These are phyloP conservation scores for Drosophila aff. DNA, from an alignment of 1,140 invertebrate genomes.

Conservation along the genomic window DNA sequence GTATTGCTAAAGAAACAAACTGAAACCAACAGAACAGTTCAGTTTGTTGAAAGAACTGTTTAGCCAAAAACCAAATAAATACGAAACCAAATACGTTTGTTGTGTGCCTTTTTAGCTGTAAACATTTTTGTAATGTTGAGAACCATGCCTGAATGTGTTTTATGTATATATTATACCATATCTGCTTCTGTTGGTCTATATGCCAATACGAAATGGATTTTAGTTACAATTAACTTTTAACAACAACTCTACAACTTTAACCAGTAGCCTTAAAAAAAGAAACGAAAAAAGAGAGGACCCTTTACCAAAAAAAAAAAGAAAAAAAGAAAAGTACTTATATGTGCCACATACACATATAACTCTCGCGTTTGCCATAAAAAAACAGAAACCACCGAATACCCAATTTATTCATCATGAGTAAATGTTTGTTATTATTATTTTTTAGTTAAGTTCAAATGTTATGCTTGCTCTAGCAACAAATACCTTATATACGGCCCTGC, in stretches of 20 bases:
- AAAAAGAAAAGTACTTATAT: slow-evolving; percentile 26
- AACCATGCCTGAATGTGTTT: slow-evolving; percentile 72
- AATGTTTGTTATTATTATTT: slow-evolving; percentile 58
- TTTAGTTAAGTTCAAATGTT: slow-evolving; percentile 54
- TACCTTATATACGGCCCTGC: slow-evolving; percentile 52
- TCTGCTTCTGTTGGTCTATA: slow-evolving; percentile 47
- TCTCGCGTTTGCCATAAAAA: slow-evolving; percentile 55
- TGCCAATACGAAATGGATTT: slow-evolving; percentile 61
- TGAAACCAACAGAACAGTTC: slow-evolving; percentile 26
- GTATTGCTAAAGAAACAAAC: slow-evolving; percentile 47
- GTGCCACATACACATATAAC: slow-evolving; percentile 48
- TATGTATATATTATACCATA: slow-evolving; percentile 61
- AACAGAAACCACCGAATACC: slow-evolving; percentile 53
- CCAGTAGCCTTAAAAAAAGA: slow-evolving; percentile 39
- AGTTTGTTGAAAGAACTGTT: slow-evolving; percentile 37
- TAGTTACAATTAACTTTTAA: slow-evolving; percentile 65
- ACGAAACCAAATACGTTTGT: slow-evolving; percentile 59
- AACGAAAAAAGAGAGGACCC: slow-evolving; percentile 77
- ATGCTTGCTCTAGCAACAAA: slow-evolving; percentile 72
- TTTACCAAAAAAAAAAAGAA: slow-evolving; percentile 58
- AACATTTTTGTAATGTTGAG: slow-evolving; percentile 62
- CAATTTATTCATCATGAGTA: slow-evolving; percentile 57
- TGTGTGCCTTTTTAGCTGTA: slow-evolving; percentile 74
- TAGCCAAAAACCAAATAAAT: slow-evolving; percentile 44
- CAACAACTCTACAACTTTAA: slow-evolving; percentile 60